phyloP scores from a whole-genome alignment of 1,140 invertebrate species.

The Rhizoglyphus robini region DNA sequence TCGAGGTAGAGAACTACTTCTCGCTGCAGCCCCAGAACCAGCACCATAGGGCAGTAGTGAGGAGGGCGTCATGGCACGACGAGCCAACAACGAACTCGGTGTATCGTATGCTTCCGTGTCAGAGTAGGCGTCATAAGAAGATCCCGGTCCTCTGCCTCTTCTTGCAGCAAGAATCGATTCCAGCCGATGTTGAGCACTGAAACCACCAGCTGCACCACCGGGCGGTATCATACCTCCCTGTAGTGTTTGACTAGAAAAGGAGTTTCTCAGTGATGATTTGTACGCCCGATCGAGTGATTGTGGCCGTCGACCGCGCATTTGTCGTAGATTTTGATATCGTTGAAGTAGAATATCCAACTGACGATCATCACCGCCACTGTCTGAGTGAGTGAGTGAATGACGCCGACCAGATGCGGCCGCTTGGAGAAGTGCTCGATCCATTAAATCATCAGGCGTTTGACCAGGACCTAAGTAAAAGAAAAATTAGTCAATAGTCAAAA shows the following conservation, averaged over 20 bases:
- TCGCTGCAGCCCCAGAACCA: too few relatives aligned
- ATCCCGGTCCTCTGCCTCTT: background rate
- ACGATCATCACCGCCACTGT: background rate
- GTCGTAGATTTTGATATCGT: background rate
- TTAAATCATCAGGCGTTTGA: background rate
- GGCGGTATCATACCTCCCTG: background rate
- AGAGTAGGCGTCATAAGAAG: slow-evolving; percentile 67
- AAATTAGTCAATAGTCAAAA: background rate
- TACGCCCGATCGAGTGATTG: background rate
- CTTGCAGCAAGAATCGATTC: background rate
- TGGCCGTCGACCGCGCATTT: background rate
- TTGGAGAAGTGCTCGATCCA: slow-evolving; percentile 1
- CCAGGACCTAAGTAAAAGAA: background rate
- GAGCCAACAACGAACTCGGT: slow-evolving; percentile 18
- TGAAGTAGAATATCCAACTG: slow-evolving; percentile 5
- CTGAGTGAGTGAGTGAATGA: background rate
- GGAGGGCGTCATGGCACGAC: background rate
- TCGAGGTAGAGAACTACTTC: slow-evolving; percentile 32
- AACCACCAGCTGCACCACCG: background rate
- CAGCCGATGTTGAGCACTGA: background rate
- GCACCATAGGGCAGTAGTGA: slow-evolving; percentile 27
- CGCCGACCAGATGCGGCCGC: background rate
- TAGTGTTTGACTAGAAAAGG: slow-evolving; percentile 4
- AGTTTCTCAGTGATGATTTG: slow-evolving; percentile 1
- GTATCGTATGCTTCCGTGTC: slow-evolving; percentile 66